phyloP scores from a whole-genome alignment of 2,888 invertebrate genomes.

The Tinea trinotella region DNA sequence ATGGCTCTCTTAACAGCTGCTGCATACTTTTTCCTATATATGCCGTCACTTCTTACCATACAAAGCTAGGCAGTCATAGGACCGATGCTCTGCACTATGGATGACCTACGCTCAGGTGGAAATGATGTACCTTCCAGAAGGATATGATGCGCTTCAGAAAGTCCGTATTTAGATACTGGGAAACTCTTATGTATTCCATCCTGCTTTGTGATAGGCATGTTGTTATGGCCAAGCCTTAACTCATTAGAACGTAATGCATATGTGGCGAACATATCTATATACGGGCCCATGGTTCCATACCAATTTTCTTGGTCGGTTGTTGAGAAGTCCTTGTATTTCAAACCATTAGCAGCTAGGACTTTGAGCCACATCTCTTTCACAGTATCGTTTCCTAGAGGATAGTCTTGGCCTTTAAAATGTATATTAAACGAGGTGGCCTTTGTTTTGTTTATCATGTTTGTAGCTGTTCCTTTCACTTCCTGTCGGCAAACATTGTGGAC shows the following conservation, averaged over 20 bases:
- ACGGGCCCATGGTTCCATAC: constrained; percentile 2
- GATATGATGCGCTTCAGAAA: constrained; percentile 28
- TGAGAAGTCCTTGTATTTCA: background rate
- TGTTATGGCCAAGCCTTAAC: background rate
- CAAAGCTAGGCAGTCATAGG: too few species aligned
- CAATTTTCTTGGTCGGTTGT: background rate
- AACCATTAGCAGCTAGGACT: too few species aligned
- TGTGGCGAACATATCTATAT: background rate
- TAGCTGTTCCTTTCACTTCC: background rate
- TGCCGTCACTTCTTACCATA: too few species aligned
- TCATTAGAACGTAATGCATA: too few species aligned
- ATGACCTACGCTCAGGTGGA: constrained; percentile 27
- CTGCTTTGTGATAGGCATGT: background rate
- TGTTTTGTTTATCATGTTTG: background rate
- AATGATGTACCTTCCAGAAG: constrained; percentile 26
- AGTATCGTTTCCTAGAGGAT: too few species aligned
- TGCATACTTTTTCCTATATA: constrained; percentile 7
- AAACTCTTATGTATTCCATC: constrained; percentile 24
- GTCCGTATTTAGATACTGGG: constrained; percentile 25
- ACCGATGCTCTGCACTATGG: too few species aligned
- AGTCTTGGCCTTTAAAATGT: background rate
- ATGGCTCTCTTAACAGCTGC: background rate
- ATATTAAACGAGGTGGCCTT: background rate
- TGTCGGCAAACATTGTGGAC: background rate
- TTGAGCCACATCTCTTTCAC: too few species aligned